Conservation (phyloP, 2,888 invertebrate species). For the Pachydiplax longipennis region DNA sequence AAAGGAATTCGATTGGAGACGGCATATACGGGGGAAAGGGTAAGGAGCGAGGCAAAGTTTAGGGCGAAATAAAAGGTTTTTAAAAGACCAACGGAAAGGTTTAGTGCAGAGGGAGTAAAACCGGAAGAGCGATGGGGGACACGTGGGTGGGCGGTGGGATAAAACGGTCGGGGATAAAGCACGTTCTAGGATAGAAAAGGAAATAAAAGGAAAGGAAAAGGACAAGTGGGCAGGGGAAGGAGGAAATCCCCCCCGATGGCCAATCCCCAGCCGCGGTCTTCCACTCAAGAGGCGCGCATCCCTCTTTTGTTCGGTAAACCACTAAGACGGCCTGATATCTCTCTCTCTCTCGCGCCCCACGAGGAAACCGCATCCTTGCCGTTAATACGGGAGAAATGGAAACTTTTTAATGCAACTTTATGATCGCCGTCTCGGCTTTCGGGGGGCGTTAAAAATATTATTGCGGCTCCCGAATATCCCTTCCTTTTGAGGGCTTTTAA, state of each 20-base stretch:
- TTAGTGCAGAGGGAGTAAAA: background rate
- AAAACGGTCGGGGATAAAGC: background rate
- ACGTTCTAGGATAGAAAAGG: background rate
- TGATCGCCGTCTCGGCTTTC: background rate
- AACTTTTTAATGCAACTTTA: background rate
- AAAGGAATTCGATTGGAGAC: background rate
- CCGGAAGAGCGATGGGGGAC: background rate
- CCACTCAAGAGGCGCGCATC: background rate
- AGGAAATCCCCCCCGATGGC: background rate
- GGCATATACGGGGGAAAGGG: background rate
- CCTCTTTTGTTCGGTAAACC: background rate
- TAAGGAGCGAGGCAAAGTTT: no score
- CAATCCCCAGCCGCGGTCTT: background rate
- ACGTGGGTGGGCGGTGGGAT: background rate
- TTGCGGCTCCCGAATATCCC: background rate
- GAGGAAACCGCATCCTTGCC: background rate
- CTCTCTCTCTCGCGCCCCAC: background rate
- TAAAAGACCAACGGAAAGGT: background rate
- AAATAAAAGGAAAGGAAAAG: background rate
- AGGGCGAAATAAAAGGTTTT: background rate
- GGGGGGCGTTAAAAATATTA: background rate
- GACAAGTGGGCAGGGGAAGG: background rate
- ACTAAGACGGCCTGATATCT: background rate
- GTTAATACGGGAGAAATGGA: background rate
- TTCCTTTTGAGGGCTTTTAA: background rate